Evolutionary conservation across 2,888 invertebrate species (phyloP).

Genomic region (Blastobasis lacticolella): DNA sequence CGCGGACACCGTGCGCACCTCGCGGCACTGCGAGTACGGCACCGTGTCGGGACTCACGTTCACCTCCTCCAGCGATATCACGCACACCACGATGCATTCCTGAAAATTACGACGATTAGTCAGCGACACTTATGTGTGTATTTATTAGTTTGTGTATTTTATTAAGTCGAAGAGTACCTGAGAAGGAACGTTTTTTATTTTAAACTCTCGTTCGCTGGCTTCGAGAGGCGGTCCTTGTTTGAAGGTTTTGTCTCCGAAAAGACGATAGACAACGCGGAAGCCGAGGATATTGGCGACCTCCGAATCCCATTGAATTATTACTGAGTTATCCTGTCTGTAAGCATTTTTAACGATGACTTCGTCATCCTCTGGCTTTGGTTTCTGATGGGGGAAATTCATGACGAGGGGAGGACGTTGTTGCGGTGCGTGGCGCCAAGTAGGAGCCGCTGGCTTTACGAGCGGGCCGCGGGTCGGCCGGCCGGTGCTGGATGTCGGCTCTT

Average conservation of each 20-base stretch:
- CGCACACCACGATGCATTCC: constrained; percentile 96
- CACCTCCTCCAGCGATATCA: constrained; percentile 90
- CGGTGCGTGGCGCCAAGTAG: constrained; percentile 63
- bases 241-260: constrained; percentile 92
- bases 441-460: constrained; percentile 53
- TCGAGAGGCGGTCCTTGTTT: constrained; percentile 93
- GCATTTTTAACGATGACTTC: constrained; percentile 91
- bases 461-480: constrained; percentile 41
- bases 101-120: constrained; percentile 39
- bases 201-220: constrained; percentile 91
- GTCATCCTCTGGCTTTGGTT: constrained; percentile 78
- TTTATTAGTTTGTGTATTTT: not conserved
- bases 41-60: constrained; percentile 91
- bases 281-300: constrained; percentile 91
- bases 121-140: not conserved
- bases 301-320: constrained; percentile 94
- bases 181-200: constrained; percentile 92
- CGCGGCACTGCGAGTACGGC: constrained; percentile 89
- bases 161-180: constrained; percentile 70
- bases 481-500: constrained; percentile 39
- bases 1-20: constrained; percentile 88
- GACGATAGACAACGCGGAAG: constrained; percentile 89
- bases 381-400: constrained; percentile 79
- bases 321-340: constrained; percentile 87
- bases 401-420: constrained; percentile 82